These are phyloP conservation scores for Promerops cafer DNA, from an alignment of 2,113 vertebrate genomes.

Conservation along the genomic window DNA sequence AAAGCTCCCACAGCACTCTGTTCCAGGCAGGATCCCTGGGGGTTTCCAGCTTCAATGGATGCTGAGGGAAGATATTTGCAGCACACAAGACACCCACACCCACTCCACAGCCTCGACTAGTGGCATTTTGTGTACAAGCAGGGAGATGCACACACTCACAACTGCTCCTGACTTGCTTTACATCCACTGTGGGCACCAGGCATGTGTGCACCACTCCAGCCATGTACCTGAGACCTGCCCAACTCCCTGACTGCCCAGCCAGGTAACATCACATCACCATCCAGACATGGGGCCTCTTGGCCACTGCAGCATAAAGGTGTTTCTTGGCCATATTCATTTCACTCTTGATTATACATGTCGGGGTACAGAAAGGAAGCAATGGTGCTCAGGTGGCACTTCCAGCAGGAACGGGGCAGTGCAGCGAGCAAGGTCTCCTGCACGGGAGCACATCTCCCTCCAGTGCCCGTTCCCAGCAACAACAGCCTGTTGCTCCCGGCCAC, in stretches of 20 bases:
- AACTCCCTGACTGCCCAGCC: background rate
- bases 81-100: background rate
- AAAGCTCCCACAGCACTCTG: background rate
- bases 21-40: background rate
- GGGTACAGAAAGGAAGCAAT: background rate
- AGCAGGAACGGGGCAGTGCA: background rate
- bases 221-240: background rate
- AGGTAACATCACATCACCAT: background rate
- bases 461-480: slow-evolving; percentile 27
- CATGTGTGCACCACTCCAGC: accelerated
- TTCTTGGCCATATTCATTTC: background rate
- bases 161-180: background rate
- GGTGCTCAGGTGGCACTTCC: background rate
- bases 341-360: accelerated
- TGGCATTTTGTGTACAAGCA: background rate
- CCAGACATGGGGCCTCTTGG: background rate
- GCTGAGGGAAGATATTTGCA: background rate
- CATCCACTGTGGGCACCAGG: background rate
- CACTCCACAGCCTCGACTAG: background rate
- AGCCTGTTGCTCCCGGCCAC: background rate
- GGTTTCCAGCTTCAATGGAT: background rate
- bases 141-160: background rate
- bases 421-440: background rate
- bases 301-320: background rate
- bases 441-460: slow-evolving; percentile 54